Conservation (phyloP, 2,113 vertebrate species). For the Rhinoderma darwinii region DNA sequence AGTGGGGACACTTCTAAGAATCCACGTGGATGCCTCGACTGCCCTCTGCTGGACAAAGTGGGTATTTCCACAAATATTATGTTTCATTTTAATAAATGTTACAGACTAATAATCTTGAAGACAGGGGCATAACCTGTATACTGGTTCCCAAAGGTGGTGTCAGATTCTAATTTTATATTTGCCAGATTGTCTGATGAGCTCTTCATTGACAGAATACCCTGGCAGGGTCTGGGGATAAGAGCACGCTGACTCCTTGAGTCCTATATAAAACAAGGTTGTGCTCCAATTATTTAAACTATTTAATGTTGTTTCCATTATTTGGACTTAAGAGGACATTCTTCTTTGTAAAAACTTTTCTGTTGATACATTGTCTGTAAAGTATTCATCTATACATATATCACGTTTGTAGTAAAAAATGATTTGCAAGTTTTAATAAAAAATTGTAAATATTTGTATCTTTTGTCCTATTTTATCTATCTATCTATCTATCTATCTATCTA, state of each 20-base stretch:
- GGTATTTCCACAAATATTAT: not conserved
- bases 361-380: conserved; percentile 5
- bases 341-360: conserved; percentile 27
- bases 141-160: not conserved
- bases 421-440: conserved; percentile 9
- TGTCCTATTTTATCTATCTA: not conserved
- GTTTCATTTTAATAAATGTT: not conserved
- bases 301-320: not conserved
- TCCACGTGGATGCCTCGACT: not conserved
- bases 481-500: too few relatives aligned
- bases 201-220: not conserved
- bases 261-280: not conserved
- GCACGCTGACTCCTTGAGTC: not conserved
- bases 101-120: not conserved
- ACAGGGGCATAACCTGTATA: not conserved
- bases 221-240: not conserved
- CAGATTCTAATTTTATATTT: not conserved
- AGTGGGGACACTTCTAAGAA: not conserved
- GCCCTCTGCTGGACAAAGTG: conserved; percentile 28
- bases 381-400: not conserved
- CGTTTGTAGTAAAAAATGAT: not conserved
- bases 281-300: not conserved
- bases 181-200: not conserved
- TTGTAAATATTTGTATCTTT: not conserved
- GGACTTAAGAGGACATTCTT: not conserved